phyloP scores from a whole-genome alignment of 2,113 vertebrate species.

The Apodemus speciosus region DNA sequence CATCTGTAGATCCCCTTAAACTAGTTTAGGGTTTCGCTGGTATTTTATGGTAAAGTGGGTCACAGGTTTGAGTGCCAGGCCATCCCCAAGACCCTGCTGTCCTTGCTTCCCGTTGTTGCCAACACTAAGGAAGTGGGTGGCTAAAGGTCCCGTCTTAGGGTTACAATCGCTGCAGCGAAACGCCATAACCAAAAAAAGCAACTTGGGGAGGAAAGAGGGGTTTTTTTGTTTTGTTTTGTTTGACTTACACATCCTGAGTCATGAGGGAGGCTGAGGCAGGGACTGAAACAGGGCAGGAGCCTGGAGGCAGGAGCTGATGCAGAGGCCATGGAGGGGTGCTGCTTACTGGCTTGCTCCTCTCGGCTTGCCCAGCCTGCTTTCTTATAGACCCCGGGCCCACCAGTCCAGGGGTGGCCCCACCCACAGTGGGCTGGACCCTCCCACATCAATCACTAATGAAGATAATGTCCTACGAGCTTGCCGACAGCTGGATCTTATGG shows the following conservation, averaged over 20 bases:
- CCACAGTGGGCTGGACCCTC: background rate
- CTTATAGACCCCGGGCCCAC: background rate
- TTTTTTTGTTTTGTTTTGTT: too few relatives aligned
- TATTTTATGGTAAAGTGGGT: background rate
- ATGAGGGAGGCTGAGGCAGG: background rate
- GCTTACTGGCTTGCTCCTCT: background rate
- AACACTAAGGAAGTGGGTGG: background rate
- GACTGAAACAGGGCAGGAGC: background rate
- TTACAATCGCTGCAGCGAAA: background rate
- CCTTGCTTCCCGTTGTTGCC: background rate
- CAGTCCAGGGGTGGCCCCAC: background rate
- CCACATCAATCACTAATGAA: background rate
- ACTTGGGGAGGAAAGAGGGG: background rate
- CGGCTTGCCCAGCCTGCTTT: background rate
- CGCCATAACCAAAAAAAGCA: background rate
- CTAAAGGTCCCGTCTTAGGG: background rate
- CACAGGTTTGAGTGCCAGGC: background rate
- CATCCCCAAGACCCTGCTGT: background rate
- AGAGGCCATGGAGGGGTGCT: background rate
- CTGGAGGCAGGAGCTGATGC: background rate
- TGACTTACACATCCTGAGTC: background rate
- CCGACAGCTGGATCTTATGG: background rate
- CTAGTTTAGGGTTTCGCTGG: background rate
- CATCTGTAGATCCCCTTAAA: background rate
- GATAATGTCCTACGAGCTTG: too few relatives aligned